A percentile compares a stretch with the other conserved stretches of the same genome.
Evolutionary conservation across 2,888 invertebrate genomes (phyloP).

Genomic region (Conistra vaccinii): DNA sequence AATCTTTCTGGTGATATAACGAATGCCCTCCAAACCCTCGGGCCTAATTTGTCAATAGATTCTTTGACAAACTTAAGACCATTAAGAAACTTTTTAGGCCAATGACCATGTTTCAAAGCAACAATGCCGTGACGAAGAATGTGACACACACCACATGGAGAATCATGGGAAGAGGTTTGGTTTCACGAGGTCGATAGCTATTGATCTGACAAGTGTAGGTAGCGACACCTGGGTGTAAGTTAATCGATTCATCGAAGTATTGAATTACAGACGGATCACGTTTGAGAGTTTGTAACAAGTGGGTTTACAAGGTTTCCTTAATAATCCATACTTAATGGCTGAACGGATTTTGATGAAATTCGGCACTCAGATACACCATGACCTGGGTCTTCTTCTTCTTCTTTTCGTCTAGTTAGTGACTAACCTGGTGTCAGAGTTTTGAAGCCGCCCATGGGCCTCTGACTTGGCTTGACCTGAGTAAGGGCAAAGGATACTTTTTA

Average conservation of each 20-base stretch:
- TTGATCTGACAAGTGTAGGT: conserved; percentile 41
- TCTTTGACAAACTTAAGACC: background rate
- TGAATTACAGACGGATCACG: conserved; percentile 21
- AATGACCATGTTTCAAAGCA: conserved; percentile 17
- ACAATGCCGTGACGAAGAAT: conserved; percentile 61
- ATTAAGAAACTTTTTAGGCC: background rate
- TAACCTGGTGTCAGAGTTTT: too few species aligned
- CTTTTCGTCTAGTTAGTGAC: too few species aligned
- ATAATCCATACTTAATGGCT: too few species aligned
- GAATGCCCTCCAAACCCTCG: background rate
- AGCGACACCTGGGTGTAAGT: conserved; percentile 36
- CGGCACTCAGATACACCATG: too few species aligned
- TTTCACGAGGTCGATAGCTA: conserved; percentile 48
- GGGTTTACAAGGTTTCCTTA: conserved; percentile 1
- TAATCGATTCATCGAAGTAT: conserved; percentile 40
- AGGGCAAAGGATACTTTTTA: background rate
- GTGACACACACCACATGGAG: conserved; percentile 43
- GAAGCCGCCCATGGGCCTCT: too few species aligned
- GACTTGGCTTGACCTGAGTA: too few species aligned
- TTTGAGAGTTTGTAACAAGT: conserved; percentile 3
- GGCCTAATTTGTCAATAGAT: background rate
- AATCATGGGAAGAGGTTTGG: conserved; percentile 40
- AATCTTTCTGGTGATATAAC: too few species aligned
- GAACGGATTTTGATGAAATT: too few species aligned
- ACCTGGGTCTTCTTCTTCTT: too few species aligned